A percentile compares a stretch with the other conserved stretches of the same genome.
Evolutionary conservation across 2,888 invertebrate genomes (phyloP).

Genomic region (Dicyrtoma fusca): DNA sequence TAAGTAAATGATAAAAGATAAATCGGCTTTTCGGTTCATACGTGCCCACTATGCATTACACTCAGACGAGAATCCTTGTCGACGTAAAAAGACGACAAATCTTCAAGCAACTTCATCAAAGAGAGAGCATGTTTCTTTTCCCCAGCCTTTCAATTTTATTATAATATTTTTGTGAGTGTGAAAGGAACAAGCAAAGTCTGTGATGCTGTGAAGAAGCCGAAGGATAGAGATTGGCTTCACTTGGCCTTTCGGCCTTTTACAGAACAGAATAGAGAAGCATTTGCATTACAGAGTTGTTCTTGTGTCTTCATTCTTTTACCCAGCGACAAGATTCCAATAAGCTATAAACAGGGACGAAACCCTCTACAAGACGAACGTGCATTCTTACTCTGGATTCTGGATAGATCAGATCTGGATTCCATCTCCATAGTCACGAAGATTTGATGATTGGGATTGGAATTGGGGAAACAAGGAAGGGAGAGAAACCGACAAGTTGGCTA

Average conservation of each 20-base stretch:
- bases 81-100: no score
- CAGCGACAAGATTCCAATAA: conserved; percentile 31
- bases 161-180: conserved; percentile 13
- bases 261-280: conserved; percentile 2
- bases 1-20: neutral
- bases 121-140: neutral
- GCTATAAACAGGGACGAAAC: neutral
- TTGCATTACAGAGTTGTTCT: conserved; percentile 16
- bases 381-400: no score
- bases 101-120: conserved; percentile 2
- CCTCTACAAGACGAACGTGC: no score
- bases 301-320: neutral
- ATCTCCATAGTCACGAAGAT: neutral
- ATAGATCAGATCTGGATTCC: neutral
- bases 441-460: conserved; percentile 10
- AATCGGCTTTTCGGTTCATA: no score
- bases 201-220: neutral
- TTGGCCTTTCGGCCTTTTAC: no score
- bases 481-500: no score
- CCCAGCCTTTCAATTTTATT: conserved; percentile 8
- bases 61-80: no score
- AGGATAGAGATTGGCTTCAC: neutral
- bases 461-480: conserved; percentile 16
- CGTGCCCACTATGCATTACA: no score
- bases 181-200: no score